These are phyloP conservation scores for Arge pagana DNA, from an alignment of 2,888 invertebrate species.

Conservation along the genomic window DNA sequence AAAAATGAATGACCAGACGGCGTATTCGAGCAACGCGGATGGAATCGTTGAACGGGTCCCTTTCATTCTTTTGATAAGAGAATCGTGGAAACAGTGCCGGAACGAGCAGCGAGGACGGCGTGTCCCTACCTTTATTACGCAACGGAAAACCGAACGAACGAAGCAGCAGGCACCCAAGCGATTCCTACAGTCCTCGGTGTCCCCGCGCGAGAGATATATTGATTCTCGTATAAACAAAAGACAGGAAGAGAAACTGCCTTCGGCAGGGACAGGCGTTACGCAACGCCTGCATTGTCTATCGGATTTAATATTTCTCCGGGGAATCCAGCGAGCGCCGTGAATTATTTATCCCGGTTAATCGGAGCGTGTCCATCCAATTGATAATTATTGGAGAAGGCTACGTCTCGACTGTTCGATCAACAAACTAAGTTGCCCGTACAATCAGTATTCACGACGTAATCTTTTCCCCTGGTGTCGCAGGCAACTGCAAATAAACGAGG, in stretches of 20 bases:
- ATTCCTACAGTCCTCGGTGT: constrained; percentile 17
- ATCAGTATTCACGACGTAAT: too few relatives aligned
- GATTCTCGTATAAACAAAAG: constrained; percentile 33
- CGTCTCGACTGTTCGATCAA: background rate
- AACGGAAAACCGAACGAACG: constrained; percentile 16
- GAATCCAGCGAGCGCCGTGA: too few relatives aligned
- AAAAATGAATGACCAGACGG: too few relatives aligned
- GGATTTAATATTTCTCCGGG: too few relatives aligned
- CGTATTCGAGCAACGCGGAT: too few relatives aligned
- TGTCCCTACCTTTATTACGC: constrained; percentile 14
- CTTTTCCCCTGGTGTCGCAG: too few relatives aligned
- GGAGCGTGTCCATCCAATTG: background rate
- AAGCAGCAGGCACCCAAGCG: constrained; percentile 23
- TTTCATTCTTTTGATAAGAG: constrained; percentile 1
- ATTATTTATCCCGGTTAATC: constrained; percentile 16
- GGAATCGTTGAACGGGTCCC: constrained; percentile 23
- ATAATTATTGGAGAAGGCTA: background rate
- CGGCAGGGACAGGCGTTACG: constrained; percentile 11
- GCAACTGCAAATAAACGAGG: too few relatives aligned
- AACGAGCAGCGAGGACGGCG: constrained; percentile 4
- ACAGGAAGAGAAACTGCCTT: constrained; percentile 21
- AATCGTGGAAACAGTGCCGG: constrained; percentile 13
- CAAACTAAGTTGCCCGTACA: background rate
- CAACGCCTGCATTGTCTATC: constrained; percentile 13
- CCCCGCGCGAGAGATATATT: constrained; percentile 25